Evolutionary conservation across 2,113 vertebrate genomes (phyloP), one percentile per base, ranked within the genome.

Genomic region (Apteryx owenii): DNA sequence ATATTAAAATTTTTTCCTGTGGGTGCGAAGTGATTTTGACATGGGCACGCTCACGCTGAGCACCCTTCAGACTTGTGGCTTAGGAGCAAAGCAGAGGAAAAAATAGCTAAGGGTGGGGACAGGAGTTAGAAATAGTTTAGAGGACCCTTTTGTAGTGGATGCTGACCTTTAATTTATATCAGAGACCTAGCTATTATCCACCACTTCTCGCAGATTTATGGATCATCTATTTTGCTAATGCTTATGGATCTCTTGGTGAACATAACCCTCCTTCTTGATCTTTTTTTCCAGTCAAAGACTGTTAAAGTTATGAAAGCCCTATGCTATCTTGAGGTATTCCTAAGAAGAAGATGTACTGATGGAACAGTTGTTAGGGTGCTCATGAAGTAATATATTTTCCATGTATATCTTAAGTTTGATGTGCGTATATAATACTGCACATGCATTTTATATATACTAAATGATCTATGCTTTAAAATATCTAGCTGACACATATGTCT

Each of bases 21-120:
- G 96, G 95, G 97, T 98, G 97, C 56, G 80, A 96, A 97, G 93
- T 98, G 97, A 98, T 98, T 98, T 98, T 97, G 98, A 98, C 92
- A 90, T 76, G 29, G 48, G 73, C 61, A 61, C 50, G 95, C 91
- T 81, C 78, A 40, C 48, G 46, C 33, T 70, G 91, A 94, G 93
- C 90, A 28, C 46, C 81, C 97, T 98, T 95, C 90, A 97, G 96
- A 69, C 69, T 89, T 81, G 87, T 4, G 97, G 95, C 86, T 95
- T 96, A 79, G 14, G 79, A 56, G 84, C 15, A 12, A 70, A 78
- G 64, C 42, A 20, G 50, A 38, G 28, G 86, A 44, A 70, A 89
- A 90, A 82, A 84, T 80, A 73, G 80, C 56, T 80, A 26, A 69
- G 86, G 87, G 53, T 62, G 85, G 89, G 78, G 86, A 82, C 72